Evolutionary conservation across 64 coral and sea anemone species (phyloP).

Genomic region (Montipora cactus): DNA sequence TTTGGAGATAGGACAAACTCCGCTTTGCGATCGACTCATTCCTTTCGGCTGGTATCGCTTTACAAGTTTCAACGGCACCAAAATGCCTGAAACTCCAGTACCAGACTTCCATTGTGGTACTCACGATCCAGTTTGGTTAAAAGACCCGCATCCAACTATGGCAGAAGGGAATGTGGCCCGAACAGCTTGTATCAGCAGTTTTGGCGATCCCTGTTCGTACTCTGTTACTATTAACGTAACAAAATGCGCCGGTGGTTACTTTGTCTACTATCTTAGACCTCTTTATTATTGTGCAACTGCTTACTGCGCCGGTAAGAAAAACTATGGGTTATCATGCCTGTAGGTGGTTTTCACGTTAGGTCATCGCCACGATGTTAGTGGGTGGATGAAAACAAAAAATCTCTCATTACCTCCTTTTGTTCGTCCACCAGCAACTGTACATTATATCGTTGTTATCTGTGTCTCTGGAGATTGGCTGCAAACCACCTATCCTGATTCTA

Average conservation of each 20-base stretch:
- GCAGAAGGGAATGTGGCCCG: background rate
- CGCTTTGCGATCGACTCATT: slow-evolving; percentile 27
- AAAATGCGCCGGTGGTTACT: slow-evolving; percentile 27
- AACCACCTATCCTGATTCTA: too few species aligned
- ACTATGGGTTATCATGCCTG: too few species aligned
- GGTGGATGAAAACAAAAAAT: too few species aligned
- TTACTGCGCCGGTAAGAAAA: slow-evolving; percentile 71
- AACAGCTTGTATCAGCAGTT: background rate
- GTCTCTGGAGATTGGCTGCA: too few species aligned
- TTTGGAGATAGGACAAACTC: background rate
- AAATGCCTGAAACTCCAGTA: slow-evolving; percentile 47
- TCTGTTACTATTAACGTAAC: background rate
- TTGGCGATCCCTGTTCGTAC: background rate
- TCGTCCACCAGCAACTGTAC: too few species aligned
- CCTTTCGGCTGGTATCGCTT: slow-evolving; percentile 67
- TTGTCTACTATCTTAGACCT: slow-evolving; percentile 56
- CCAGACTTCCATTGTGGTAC: slow-evolving; percentile 16
- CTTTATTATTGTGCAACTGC: slow-evolving; percentile 8
- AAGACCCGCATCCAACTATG: background rate
- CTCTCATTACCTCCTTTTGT: too few species aligned
- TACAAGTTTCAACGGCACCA: background rate
- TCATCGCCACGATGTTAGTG: too few species aligned
- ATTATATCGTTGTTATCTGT: too few species aligned
- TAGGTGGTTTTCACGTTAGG: too few species aligned
- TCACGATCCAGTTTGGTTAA: slow-evolving; percentile 59